Evolutionary conservation across 2,113 vertebrate genomes (phyloP).

Genomic region (Salvator merianae): DNA sequence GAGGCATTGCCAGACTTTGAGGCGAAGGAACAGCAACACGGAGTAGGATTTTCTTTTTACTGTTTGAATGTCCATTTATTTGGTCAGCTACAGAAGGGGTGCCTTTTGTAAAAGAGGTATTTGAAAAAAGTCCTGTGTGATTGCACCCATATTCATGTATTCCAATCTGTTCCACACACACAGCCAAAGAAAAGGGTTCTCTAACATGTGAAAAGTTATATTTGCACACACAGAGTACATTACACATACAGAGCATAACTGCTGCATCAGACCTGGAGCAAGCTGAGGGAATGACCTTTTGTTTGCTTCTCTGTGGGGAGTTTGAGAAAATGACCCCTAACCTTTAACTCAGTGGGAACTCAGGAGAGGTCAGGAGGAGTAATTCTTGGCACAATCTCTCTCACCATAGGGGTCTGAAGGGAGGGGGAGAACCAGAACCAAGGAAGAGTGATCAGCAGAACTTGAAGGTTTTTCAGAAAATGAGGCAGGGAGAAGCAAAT

Average conservation of each 20-base stretch:
- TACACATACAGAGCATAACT: not conserved
- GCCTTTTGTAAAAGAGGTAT: too few species aligned
- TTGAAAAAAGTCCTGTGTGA: too few species aligned
- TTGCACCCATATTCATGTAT: not conserved
- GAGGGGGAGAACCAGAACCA: not conserved
- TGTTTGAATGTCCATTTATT: too few species aligned
- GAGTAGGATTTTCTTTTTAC: too few species aligned
- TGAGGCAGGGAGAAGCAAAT: not conserved
- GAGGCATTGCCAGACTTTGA: too few species aligned
- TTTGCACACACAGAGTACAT: too few species aligned
- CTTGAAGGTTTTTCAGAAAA: slow-evolving; percentile 53
- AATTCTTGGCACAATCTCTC: slow-evolving; percentile 52
- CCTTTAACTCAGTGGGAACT: slow-evolving; percentile 62
- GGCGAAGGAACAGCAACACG: too few species aligned
- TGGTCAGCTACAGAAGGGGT: too few species aligned
- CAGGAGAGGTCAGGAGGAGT: slow-evolving; percentile 63
- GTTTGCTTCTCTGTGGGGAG: slow-evolving; percentile 60
- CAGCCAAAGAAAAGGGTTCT: not conserved
- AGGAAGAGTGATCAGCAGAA: slow-evolving; percentile 37
- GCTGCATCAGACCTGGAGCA: slow-evolving; percentile 46
- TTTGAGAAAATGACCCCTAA: slow-evolving; percentile 74
- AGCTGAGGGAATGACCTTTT: slow-evolving; percentile 57
- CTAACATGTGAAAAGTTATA: not conserved
- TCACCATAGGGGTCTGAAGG: slow-evolving; percentile 47
- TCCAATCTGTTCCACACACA: not conserved